A percentile compares a stretch with the other conserved stretches of the same genome.
Evolutionary conservation across 2,797 vertebrate species (phyloP).

Genomic region (Tiaroga cobitis): DNA sequence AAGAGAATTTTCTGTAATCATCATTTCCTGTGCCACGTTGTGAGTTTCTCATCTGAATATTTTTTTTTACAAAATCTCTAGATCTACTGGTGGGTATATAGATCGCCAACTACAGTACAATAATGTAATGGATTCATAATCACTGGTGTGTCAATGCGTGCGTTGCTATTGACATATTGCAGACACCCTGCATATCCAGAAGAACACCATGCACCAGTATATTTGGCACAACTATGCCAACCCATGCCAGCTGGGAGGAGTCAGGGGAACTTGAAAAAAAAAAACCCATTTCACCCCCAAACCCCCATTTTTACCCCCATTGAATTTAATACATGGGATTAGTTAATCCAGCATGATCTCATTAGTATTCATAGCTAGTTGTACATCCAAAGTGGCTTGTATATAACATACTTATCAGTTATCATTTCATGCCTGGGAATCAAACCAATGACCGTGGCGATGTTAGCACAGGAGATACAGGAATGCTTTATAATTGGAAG

Average conservation of each 20-base stretch:
- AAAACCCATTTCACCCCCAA: not conserved
- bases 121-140: not conserved
- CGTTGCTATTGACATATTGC: not conserved
- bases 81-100: not conserved
- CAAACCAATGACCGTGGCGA: not conserved
- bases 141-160: not conserved
- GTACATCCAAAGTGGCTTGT: no score
- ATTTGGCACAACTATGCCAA: slow-evolving; percentile 72
- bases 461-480: not conserved
- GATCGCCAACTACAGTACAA: slow-evolving; percentile 6
- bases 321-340: not conserved
- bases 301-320: no score
- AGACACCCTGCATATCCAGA: not conserved
- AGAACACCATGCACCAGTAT: slow-evolving; percentile 73
- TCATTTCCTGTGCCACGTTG: not conserved
- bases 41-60: not conserved
- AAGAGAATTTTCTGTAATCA: not conserved
- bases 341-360: not conserved
- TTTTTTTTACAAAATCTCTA: not conserved
- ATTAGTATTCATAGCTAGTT: not conserved
- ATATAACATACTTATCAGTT: not conserved
- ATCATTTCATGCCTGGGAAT: not conserved
- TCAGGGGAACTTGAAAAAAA: slow-evolving; percentile 71
- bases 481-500: not conserved
- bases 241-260: slow-evolving; percentile 74